Evolutionary conservation across 2,797 vertebrate genomes (phyloP).

Genomic region (Microchirus variegatus): DNA sequence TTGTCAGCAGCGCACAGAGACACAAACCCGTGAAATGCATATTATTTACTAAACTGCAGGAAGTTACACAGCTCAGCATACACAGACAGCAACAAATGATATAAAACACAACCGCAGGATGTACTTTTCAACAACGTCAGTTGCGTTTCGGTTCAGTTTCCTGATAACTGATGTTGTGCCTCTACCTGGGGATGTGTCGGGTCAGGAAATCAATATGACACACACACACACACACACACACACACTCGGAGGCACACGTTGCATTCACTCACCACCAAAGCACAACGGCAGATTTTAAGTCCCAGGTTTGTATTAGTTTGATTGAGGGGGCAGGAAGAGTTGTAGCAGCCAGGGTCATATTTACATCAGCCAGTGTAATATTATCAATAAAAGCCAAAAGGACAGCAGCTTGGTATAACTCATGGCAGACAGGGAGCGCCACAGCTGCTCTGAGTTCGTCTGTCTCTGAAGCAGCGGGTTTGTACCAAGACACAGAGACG

Average conservation of each 20-base stretch:
- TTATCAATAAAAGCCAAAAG: conserved; percentile 81
- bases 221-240: conserved; percentile 30
- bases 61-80: conserved; percentile 46
- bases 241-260: conserved; percentile 26
- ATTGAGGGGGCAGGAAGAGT: conserved; percentile 44
- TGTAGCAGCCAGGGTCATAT: conserved; percentile 64
- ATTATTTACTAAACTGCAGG: conserved; percentile 65
- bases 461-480: conserved; percentile 49
- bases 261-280: background rate
- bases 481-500: conserved; percentile 28
- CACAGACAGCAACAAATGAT: conserved; percentile 56
- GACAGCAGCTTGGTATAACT: conserved; percentile 70
- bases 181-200: conserved; percentile 63
- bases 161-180: conserved; percentile 53
- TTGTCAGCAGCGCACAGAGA: conserved; percentile 29
- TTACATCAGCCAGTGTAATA: conserved; percentile 77
- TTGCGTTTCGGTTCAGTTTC: conserved; percentile 54
- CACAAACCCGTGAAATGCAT: conserved; percentile 46
- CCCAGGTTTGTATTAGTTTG: conserved; percentile 30
- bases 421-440: conserved; percentile 63
- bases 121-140: conserved; percentile 52
- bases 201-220: conserved; percentile 57
- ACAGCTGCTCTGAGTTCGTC: conserved; percentile 75
- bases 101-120: conserved; percentile 47
- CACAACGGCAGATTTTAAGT: conserved; percentile 6